phyloP scores from a whole-genome alignment of 2,888 invertebrate species.

The Pristionchus exspectatus region DNA sequence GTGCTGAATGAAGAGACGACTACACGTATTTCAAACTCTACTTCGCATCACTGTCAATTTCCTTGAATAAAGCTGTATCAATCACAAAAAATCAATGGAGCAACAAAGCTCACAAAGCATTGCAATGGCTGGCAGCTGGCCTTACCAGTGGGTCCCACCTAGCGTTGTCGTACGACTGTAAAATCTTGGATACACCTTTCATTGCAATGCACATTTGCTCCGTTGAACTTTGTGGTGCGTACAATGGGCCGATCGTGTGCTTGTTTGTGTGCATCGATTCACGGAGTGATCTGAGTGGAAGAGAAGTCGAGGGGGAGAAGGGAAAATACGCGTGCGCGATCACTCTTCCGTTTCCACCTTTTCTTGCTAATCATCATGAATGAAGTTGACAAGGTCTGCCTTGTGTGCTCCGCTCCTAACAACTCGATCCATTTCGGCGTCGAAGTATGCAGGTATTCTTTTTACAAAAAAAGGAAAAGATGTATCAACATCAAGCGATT shows the following conservation, averaged over 20 bases:
- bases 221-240: background rate
- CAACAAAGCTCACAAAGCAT: too few species aligned
- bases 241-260: background rate
- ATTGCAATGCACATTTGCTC: too few species aligned
- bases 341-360: background rate
- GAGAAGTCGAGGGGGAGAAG: background rate
- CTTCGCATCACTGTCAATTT: too few species aligned
- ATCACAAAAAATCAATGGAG: too few species aligned
- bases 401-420: background rate
- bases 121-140: too few species aligned
- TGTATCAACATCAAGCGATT: too few species aligned
- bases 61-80: too few species aligned
- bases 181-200: too few species aligned
- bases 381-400: background rate
- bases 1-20: too few species aligned
- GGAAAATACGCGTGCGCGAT: background rate
- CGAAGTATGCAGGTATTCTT: background rate
- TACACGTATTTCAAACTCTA: too few species aligned
- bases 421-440: background rate
- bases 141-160: too few species aligned
- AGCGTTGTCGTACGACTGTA: too few species aligned
- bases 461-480: background rate
- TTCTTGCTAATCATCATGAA: background rate
- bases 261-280: background rate
- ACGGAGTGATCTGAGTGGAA: background rate